phyloP scores from a whole-genome alignment of 2,113 vertebrate genomes.

The Trichomycterus rosablanca region DNA sequence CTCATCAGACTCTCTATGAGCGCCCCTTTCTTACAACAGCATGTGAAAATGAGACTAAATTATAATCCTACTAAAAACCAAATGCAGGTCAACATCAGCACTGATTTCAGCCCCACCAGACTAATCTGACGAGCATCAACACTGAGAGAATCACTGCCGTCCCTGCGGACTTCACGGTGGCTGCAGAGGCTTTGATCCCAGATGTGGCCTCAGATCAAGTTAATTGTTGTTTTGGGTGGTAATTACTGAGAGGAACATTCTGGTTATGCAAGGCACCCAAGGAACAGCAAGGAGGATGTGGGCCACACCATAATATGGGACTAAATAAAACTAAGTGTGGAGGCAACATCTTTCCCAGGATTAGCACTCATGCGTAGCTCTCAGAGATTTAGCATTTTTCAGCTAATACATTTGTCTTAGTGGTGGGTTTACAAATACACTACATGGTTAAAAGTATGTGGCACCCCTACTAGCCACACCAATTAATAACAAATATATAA shows the following conservation, averaged over 20 bases:
- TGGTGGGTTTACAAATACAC: slow-evolving; percentile 2
- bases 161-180: slow-evolving; percentile 1
- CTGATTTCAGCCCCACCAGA: neutral
- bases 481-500: too few relatives aligned
- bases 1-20: neutral
- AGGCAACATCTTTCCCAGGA: slow-evolving; percentile 4
- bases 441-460: too few relatives aligned
- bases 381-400: neutral
- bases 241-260: slow-evolving; percentile 25
- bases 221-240: slow-evolving; percentile 33
- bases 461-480: too few relatives aligned
- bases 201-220: slow-evolving; percentile 14
- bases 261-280: slow-evolving; percentile 46
- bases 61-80: slow-evolving; percentile 1
- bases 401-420: neutral
- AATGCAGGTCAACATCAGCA: slow-evolving; percentile 14
- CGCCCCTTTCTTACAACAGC: neutral
- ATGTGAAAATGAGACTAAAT: neutral
- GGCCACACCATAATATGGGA: slow-evolving; percentile 24
- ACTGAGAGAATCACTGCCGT: neutral
- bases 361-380: slow-evolving; percentile 7
- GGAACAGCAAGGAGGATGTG: slow-evolving; percentile 26
- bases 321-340: slow-evolving; percentile 25
- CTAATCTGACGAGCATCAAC: neutral
- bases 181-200: slow-evolving; percentile 28